These are phyloP conservation scores for Gorsachius goisagi DNA, from an alignment of 2,113 vertebrate species.

Conservation along the genomic window DNA sequence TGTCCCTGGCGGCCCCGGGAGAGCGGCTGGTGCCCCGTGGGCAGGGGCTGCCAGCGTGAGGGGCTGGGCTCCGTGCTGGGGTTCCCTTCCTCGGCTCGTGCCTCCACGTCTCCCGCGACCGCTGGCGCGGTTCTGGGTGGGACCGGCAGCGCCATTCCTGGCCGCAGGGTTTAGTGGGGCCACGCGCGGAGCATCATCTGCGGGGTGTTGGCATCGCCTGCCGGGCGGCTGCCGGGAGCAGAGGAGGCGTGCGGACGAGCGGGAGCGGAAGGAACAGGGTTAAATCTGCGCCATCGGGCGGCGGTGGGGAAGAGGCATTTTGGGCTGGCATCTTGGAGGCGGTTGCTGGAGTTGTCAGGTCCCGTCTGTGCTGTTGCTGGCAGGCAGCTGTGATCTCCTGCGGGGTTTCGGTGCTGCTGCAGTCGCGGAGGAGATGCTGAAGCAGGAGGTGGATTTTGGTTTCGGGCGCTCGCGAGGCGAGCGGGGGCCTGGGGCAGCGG, in stretches of 20 bases:
- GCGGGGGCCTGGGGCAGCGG: not conserved
- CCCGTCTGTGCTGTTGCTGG: not conserved
- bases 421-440: not conserved
- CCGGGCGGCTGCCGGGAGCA: not conserved
- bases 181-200: fast-evolving
- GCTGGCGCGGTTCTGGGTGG: fast-evolving
- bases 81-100: not conserved
- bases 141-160: not conserved
- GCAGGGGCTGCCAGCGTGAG: not conserved
- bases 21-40: not conserved
- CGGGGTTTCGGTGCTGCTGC: not conserved
- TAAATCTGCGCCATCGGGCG: not conserved
- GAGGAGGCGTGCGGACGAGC: fast-evolving
- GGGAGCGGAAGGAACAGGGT: not conserved
- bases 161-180: not conserved
- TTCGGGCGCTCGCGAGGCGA: not conserved
- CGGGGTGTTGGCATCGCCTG: not conserved
- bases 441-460: not conserved
- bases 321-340: not conserved
- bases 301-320: not conserved
- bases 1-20: not conserved
- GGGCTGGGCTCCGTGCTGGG: not conserved
- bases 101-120: fast-evolving
- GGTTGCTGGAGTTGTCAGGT: not conserved
- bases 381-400: not conserved